Percentiles rank a stretch among this genome's conserved stretches.
phyloP scores from a whole-genome alignment of 2,888 invertebrate species.

The Leucophenga maculata region DNA sequence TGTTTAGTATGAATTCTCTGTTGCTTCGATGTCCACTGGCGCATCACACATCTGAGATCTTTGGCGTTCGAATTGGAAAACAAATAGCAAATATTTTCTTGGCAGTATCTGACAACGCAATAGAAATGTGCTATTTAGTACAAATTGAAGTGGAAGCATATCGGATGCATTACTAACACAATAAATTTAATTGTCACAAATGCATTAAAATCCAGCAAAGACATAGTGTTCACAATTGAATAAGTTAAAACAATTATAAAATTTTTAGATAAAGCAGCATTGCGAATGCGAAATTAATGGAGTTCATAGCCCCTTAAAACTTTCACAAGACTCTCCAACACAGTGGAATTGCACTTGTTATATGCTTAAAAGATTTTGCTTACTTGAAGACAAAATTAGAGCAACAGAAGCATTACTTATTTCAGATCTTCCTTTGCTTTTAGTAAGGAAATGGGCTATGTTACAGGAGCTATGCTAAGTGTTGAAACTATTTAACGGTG shows the following conservation, averaged over 20 bases:
- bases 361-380: conserved; percentile 8
- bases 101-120: neutral
- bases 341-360: conserved; percentile 1
- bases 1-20: neutral
- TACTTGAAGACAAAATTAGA: too few relatives aligned
- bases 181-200: neutral
- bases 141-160: neutral
- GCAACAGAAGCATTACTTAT: too few relatives aligned
- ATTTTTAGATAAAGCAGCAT: conserved; percentile 9
- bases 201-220: neutral
- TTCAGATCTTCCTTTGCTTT: too few relatives aligned
- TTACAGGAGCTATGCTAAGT: too few relatives aligned
- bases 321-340: conserved; percentile 10
- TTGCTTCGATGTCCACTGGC: conserved; percentile 11
- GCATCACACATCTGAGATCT: conserved; percentile 17
- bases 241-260: conserved; percentile 8
- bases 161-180: neutral
- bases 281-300: conserved; percentile 11
- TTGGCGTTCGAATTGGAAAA: conserved; percentile 17
- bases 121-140: neutral
- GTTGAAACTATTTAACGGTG: too few relatives aligned
- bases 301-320: conserved; percentile 11
- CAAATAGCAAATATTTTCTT: neutral
- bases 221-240: neutral
- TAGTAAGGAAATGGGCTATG: too few relatives aligned